These are phyloP conservation scores for Crotalus horridus DNA, from an alignment of 2,113 vertebrate species.

Conservation along the genomic window DNA sequence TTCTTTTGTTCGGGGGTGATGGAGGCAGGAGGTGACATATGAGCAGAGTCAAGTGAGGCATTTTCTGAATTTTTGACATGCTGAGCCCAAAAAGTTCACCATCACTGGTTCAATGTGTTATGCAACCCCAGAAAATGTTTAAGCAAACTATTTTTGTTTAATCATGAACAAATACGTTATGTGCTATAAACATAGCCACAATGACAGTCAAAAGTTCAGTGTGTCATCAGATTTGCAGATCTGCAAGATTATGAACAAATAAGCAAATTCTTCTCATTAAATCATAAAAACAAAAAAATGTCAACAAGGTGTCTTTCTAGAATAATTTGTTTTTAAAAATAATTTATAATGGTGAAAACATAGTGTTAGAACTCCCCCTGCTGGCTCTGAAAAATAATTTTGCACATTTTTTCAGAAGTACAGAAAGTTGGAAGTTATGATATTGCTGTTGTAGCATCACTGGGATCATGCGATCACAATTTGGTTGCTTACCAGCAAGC, in stretches of 20 bases:
- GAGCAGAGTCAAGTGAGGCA: too few species aligned
- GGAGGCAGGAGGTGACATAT: too few species aligned
- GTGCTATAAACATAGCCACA: neutral
- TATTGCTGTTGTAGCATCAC: neutral
- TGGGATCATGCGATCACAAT: neutral
- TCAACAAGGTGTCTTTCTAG: neutral
- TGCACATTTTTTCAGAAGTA: neutral
- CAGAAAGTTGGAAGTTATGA: neutral
- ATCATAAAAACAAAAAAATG: neutral
- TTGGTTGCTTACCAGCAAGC: neutral
- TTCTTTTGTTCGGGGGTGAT: too few species aligned
- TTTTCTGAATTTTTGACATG: too few species aligned
- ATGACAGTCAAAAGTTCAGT: neutral
- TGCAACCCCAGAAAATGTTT: neutral
- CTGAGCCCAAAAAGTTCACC: too few species aligned
- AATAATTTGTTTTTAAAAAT: neutral
- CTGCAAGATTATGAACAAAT: neutral
- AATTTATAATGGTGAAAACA: neutral
- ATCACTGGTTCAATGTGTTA: too few species aligned
- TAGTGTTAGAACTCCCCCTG: fast-evolving
- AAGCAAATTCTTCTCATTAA: neutral
- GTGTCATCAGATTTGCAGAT: neutral
- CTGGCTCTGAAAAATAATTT: neutral
- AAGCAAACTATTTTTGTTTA: neutral
- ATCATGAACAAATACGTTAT: neutral